Percentiles rank a stretch among this genome's conserved stretches.
Conservation (phyloP, 2,113 vertebrate genomes). For the Gallinago paraguaiae region DNA sequence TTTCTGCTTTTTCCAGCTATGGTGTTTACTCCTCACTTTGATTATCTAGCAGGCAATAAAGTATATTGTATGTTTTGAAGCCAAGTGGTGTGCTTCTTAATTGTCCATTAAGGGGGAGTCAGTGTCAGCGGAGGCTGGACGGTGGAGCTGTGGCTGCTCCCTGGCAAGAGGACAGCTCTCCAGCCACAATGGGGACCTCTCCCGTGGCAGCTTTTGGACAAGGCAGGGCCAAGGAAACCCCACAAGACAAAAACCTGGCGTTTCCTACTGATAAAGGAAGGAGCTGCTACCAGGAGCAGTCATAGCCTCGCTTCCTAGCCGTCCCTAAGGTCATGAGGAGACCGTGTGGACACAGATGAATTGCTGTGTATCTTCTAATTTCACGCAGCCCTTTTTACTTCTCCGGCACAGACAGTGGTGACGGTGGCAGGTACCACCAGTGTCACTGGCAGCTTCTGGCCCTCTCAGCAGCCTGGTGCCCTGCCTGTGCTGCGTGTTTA, state of each 20-base stretch:
- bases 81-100: constrained; percentile 43
- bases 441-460: neutral
- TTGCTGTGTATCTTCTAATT: rapidly evolving
- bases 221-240: neutral
- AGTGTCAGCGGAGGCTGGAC: rapidly evolving
- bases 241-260: neutral
- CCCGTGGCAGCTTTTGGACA: neutral
- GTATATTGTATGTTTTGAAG: constrained; percentile 75
- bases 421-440: neutral
- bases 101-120: neutral
- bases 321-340: neutral
- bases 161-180: neutral
- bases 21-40: constrained; percentile 71
- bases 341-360: rapidly evolving
- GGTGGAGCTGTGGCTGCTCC: neutral
- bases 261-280: neutral
- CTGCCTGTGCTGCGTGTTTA: rapidly evolving
- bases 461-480: neutral
- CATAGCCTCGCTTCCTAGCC: neutral
- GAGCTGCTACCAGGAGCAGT: neutral
- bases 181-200: neutral
- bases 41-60: constrained; percentile 77
- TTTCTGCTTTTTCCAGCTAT: constrained; percentile 75
- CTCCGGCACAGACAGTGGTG: neutral
- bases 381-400: too few species aligned